These are phyloP conservation scores for Eueremaeus valkanovi DNA, from an alignment of 2,888 invertebrate species.

Conservation along the genomic window DNA sequence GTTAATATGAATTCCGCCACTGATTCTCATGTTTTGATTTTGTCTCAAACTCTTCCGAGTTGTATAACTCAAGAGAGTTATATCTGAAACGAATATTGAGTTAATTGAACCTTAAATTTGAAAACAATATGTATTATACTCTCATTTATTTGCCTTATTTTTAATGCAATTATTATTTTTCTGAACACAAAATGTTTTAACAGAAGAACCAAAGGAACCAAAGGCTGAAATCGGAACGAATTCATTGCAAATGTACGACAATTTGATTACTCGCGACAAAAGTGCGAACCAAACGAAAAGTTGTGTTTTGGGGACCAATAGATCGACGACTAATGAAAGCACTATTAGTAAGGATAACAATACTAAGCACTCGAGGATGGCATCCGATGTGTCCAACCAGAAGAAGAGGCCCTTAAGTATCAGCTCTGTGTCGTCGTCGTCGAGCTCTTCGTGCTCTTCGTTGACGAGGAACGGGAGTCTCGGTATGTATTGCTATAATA, in stretches of 20 bases:
- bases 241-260: constrained; percentile 80
- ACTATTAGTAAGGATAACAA: constrained; percentile 16
- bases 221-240: constrained; percentile 71
- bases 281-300: constrained; percentile 47
- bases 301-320: constrained; percentile 22
- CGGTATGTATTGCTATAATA: background rate
- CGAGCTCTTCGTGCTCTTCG: constrained; percentile 48
- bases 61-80: background rate
- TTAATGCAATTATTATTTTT: background rate
- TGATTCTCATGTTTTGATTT: background rate
- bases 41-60: constrained; percentile 13
- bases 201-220: background rate
- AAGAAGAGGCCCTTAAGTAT: constrained; percentile 52
- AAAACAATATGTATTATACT: background rate
- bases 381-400: constrained; percentile 47
- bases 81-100: background rate
- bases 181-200: background rate
- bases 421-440: constrained; percentile 53
- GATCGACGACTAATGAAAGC: constrained; percentile 28
- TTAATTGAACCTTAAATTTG: constrained; percentile 12
- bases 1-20: background rate
- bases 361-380: constrained; percentile 33
- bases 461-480: constrained; percentile 43
- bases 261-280: constrained; percentile 55
- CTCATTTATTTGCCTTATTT: too few relatives aligned